Evolutionary conservation across 2,113 vertebrate species (phyloP).

Genomic region (Pedionomus torquatus): DNA sequence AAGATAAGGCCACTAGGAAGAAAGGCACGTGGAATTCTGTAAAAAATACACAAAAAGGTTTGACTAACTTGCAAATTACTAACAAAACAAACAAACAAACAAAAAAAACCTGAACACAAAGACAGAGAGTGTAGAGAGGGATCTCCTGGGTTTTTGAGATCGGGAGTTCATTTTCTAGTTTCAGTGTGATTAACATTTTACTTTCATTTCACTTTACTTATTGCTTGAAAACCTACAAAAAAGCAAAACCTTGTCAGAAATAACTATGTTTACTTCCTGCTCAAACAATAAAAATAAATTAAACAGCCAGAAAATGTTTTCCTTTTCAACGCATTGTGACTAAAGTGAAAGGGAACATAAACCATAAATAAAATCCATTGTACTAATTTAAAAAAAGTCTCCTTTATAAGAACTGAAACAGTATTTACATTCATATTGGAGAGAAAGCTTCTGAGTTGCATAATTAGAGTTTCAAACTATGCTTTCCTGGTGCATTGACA

Average conservation of each 20-base stretch:
- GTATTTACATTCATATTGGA: slow-evolving; percentile 78
- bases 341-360: slow-evolving; percentile 74
- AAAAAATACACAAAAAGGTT: slow-evolving; percentile 71
- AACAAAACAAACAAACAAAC: slow-evolving; percentile 70
- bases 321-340: slow-evolving; percentile 74
- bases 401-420: slow-evolving; percentile 70
- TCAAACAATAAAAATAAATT: slow-evolving; percentile 83
- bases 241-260: slow-evolving; percentile 75
- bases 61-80: slow-evolving; percentile 67
- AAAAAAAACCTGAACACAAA: slow-evolving; percentile 42
- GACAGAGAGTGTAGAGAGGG: slow-evolving; percentile 38
- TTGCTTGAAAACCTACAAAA: slow-evolving; percentile 74
- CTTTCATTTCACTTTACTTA: too few species aligned
- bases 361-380: slow-evolving; percentile 80
- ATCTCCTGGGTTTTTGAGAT: slow-evolving; percentile 72
- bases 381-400: slow-evolving; percentile 68
- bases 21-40: slow-evolving; percentile 82
- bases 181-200: slow-evolving; percentile 77
- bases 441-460: slow-evolving; percentile 69
- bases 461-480: slow-evolving; percentile 67
- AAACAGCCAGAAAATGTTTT: slow-evolving; percentile 79
- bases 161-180: slow-evolving; percentile 72
- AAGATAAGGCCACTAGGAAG: slow-evolving; percentile 82
- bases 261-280: slow-evolving; percentile 73
- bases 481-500: slow-evolving; percentile 56